Evolutionary conservation across 53 echinoderm and acorn worm species (phyloP), one percentile per base, ranked within the genome.

Genomic region (Temnopleurus reevesii): DNA sequence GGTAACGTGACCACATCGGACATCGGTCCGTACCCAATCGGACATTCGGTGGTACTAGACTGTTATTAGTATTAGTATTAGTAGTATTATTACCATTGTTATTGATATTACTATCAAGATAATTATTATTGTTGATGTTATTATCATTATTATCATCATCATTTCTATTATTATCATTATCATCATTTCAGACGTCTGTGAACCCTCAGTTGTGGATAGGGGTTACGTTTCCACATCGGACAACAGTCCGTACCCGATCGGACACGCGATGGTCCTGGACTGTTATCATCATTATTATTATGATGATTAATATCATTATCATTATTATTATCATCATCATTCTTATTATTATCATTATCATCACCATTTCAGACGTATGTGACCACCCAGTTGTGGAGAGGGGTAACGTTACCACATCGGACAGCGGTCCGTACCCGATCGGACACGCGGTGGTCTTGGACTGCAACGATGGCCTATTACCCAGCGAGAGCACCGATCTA

Each of bases 381-480:
- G 34, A 19, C 58, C 84, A 84, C n/a, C 84, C 84, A 12, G 59
- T 41, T 4, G 58, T 84, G 4, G 59, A 84, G 23, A 21, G 19
- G 3, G 84, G 84, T 2, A 41, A 8, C 27, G 36, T 84, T 24
- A 1, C 25, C 2, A 45, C 2, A 3, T 1, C 2, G 24, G 45
- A 56, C 25, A 1, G 4, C 26, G 43, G 47, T 43, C 41, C 46
- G 10, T 84, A 84, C 56, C 41, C 27, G 10, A 18, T 58, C 2
- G 59, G 59, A 4, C 35, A 84, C 36, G 23, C 5, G 12, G 58
- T 84, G 59, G 10, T 58, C 41, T 17, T 58, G 24, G 55, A 44
- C 84, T 84, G 84, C 35, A 13, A 56, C 41, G 45, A 7, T 1
- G 84, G 84, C 12, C 84, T 41, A 5, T 17, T 15, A 25, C 84